Base-by-base conservation (phyloP, 2,113 vertebrate species). In the Saimiri boliviensis region DNA sequence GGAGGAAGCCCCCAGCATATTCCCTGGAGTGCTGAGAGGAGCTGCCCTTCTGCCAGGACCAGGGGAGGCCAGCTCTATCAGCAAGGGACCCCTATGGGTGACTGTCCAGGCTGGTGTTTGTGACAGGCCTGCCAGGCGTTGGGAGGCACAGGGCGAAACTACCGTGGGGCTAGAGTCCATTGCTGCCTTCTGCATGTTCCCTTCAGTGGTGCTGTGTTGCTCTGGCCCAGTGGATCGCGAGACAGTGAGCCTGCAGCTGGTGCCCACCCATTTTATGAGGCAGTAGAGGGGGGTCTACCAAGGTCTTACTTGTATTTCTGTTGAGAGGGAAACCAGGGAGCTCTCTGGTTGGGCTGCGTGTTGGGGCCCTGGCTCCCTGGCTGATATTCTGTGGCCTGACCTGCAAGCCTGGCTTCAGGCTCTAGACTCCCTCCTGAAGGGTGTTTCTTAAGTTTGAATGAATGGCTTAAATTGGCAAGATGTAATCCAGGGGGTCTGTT, bases 71-170 rank as follows among this genome's bases (percentile, higher is more conserved):
- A 3, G 68, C n/a, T 63, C 5, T 20, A 9, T n/a, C 8, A 5
- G 45, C 52, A 32, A 30, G 17, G 52, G 47, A 13, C 76, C 76
- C 76, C 32, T 63, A 3, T 0, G 0, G 49, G 32, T 10, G 20
- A 4, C 25, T 76, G 23, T 8, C 11, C 40, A 25, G 42, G 17
- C 19, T 66, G 23, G 47, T 30, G 60, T 70, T 73, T 21, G 11
- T 49, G 49, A 40, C 42, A 82, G n/a, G 12, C 10, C 20, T 1
- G 3, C 23, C 4, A 4, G 23, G 0, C 0, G 0, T 25, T 13
- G 21, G 20, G 19, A 54, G 8, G 11, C 8, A 2, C n/a, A 5
- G 87, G 17, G 7, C 40, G 3, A 82, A 49, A 19, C 23, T 11
- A 12, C 54, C 54, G 32, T 10, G 35, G 35, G 40, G 60, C 14